phyloP scores from a whole-genome alignment of 2,888 invertebrate genomes.

The Zaprionus obscuricornis region DNA sequence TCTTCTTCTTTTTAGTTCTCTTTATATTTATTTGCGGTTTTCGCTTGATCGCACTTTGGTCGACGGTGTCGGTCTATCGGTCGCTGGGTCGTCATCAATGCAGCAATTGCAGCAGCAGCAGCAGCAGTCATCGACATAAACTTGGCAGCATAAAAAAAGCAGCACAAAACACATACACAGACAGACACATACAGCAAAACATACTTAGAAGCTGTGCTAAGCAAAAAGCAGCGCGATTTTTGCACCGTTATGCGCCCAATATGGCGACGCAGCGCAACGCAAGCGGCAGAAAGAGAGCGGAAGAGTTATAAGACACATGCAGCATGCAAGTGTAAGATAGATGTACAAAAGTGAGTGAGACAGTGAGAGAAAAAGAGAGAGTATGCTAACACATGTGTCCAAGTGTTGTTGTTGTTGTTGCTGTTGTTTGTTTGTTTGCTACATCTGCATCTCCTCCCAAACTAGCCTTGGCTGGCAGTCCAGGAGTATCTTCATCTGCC shows the following conservation, averaged over 20 bases:
- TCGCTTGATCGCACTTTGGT: conserved; percentile 67
- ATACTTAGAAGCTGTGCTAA: conserved; percentile 24
- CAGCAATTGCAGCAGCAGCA: conserved; percentile 38
- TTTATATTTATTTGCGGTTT: conserved; percentile 57
- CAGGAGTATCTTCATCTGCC: conserved; percentile 56
- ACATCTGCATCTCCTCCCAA: conserved; percentile 68
- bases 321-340: not conserved
- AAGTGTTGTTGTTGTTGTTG: conserved; percentile 8
- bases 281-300: not conserved
- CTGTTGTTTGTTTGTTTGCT: conserved; percentile 22
- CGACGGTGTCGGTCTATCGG: conserved; percentile 65
- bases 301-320: too few relatives aligned
- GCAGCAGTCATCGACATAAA: conserved; percentile 48
- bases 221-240: conserved; percentile 73
- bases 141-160: conserved; percentile 55
- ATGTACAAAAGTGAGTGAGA: not conserved
- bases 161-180: conserved; percentile 20
- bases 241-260: conserved; percentile 80
- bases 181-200: conserved; percentile 1
- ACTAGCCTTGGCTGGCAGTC: conserved; percentile 47
- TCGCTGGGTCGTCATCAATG: conserved; percentile 78
- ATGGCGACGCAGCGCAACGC: conserved; percentile 58
- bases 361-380: conserved; percentile 12
- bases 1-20: conserved; percentile 20
- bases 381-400: conserved; percentile 45